Evolutionary conservation across 1,140 invertebrate species (phyloP).

Genomic region (Drosophila kikkawai): DNA sequence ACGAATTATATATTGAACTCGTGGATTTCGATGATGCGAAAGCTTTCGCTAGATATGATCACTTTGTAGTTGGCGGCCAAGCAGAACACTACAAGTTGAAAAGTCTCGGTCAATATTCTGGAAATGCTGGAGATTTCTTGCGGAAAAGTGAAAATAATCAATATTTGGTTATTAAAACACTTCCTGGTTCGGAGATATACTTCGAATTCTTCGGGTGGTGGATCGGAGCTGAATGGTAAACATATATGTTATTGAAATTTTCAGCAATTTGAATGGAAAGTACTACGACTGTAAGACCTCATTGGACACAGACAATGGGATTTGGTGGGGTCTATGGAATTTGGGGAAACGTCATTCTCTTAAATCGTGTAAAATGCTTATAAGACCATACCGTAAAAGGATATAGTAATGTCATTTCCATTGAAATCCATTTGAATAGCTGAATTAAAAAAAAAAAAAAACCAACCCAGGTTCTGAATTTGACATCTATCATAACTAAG

Average conservation of each 20-base stretch:
- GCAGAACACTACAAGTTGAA: background rate
- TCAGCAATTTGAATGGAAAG: conserved; percentile 12
- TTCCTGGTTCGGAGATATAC: background rate
- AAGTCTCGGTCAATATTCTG: conserved; percentile 2
- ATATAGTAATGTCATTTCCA: background rate
- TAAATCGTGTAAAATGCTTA: conserved; percentile 18
- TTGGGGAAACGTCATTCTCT: background rate
- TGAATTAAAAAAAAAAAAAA: too few relatives aligned
- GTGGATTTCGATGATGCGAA: conserved; percentile 6
- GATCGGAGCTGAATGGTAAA: conserved; percentile 1
- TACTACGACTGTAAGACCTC: background rate
- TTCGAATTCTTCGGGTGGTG: background rate
- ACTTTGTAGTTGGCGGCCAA: background rate
- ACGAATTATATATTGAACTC: conserved; percentile 9
- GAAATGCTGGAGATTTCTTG: conserved; percentile 8
- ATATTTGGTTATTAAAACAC: background rate
- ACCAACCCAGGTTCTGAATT: too few relatives aligned
- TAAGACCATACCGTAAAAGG: background rate
- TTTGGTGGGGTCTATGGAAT: conserved; percentile 10
- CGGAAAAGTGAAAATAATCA: background rate
- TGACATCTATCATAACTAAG: too few relatives aligned
- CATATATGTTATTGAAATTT: background rate
- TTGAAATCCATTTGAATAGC: background rate
- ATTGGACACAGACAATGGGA: background rate
- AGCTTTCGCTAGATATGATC: conserved; percentile 7